These are phyloP conservation scores for Pollicipes pollicipes DNA, from an alignment of 1,140 invertebrate genomes.

Conservation along the genomic window DNA sequence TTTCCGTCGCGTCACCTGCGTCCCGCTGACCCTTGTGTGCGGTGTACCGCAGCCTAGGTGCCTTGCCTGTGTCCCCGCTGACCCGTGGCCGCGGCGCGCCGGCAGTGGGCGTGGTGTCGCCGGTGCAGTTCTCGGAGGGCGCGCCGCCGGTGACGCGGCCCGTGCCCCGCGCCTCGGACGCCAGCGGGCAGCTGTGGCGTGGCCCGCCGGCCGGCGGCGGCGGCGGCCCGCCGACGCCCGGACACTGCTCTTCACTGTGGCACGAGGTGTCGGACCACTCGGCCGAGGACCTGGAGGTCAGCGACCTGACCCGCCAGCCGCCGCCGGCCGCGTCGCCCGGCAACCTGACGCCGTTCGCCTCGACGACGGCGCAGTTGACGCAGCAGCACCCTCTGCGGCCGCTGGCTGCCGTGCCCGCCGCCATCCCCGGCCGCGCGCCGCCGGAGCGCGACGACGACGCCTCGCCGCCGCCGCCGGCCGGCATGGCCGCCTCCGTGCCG, in stretches of 20 bases:
- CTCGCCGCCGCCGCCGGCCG: no score
- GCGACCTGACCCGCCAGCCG: not conserved
- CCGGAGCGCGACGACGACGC: not conserved
- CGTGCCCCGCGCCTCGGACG: not conserved
- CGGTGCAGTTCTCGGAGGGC: not conserved
- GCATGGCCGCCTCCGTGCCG: not conserved
- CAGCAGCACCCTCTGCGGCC: not conserved
- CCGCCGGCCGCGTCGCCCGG: no score
- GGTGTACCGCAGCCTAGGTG: no score
- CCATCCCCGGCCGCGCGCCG: not conserved
- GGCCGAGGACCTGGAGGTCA: not conserved
- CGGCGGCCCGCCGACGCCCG: no score
- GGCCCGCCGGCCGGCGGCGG: no score
- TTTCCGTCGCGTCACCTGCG: no score
- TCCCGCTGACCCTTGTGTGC: no score
- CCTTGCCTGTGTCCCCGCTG: no score
- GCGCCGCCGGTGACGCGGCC: not conserved
- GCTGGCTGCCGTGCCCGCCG: no score
- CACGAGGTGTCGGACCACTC: no score
- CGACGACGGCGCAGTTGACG: not conserved
- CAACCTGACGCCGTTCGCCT: not conserved
- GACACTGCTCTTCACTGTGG: no score
- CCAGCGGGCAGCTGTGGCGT: not conserved
- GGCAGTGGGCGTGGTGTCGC: not conserved
- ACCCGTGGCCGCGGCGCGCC: no score